These are phyloP conservation scores for Macrosteles quadrilineatus DNA, from an alignment of 1,140 invertebrate genomes.

Conservation along the genomic window DNA sequence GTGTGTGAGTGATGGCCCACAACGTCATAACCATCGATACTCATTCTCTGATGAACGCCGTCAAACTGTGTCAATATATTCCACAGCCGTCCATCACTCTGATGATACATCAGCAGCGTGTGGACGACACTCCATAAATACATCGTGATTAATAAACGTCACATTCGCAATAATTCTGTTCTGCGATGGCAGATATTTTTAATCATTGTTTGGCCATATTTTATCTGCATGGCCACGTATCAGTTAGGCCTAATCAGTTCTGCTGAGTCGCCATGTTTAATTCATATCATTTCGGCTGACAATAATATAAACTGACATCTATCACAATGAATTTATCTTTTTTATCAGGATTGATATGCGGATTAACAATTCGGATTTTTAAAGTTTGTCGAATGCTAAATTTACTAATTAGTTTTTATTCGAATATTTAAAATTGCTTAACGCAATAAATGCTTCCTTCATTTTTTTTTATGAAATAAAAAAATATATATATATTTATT, in stretches of 20 bases:
- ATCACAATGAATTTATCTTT: no score
- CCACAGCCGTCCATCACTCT: neutral
- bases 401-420: no score
- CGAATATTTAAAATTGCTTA: no score
- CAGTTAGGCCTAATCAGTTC: neutral
- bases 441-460: no score
- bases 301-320: neutral
- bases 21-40: no score
- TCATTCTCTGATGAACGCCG: slow-evolving; percentile 7
- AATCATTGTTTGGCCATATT: slow-evolving; percentile 14
- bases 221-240: neutral
- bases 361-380: no score
- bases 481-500: no score
- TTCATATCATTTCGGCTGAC: neutral
- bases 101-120: slow-evolving; percentile 7
- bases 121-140: slow-evolving; percentile 8
- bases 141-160: slow-evolving; percentile 9
- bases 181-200: slow-evolving; percentile 10
- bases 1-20: no score
- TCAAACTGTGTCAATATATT: slow-evolving; percentile 10
- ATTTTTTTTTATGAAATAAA: no score
- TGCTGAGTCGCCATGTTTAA: neutral
- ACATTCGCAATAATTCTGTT: neutral
- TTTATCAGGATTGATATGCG: no score
- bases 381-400: no score